These are phyloP conservation scores for Rattus norvegicus DNA, from an alignment of 2,113 vertebrate species.

Conservation along the genomic window DNA sequence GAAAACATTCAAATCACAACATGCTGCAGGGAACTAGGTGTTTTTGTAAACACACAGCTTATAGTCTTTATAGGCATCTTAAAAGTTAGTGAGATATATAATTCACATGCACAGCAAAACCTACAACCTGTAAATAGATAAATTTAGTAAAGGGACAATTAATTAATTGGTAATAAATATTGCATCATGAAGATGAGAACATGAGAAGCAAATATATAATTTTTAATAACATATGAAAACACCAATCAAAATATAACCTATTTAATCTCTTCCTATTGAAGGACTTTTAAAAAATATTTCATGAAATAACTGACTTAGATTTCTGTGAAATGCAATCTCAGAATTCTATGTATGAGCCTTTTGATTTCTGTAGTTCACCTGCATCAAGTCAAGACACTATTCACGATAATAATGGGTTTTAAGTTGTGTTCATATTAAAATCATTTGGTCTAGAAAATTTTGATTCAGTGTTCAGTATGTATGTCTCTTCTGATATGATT, in stretches of 20 bases:
- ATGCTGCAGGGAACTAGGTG: background rate
- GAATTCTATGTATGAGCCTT: background rate
- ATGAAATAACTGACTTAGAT: background rate
- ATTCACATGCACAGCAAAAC: background rate
- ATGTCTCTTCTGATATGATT: slow-evolving; percentile 52
- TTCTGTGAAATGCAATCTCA: slow-evolving; percentile 40
- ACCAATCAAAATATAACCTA: slow-evolving; percentile 19
- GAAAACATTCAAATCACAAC: background rate
- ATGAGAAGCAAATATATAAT: background rate
- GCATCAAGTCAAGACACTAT: slow-evolving; percentile 22
- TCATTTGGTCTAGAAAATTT: slow-evolving; percentile 45
- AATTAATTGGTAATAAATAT: background rate
- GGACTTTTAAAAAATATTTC: background rate
- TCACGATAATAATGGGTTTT: slow-evolving; percentile 29
- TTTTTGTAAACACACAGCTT: background rate
- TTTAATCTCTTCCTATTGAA: background rate
- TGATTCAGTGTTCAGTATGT: slow-evolving; percentile 49
- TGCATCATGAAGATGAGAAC: background rate
- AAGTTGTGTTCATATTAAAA: slow-evolving; percentile 55
- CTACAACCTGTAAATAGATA: background rate
- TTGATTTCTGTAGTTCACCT: slow-evolving; percentile 50
- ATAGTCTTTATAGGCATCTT: background rate
- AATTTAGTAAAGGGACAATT: background rate
- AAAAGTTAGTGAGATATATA: background rate
- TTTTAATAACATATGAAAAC: slow-evolving; percentile 25